These are phyloP conservation scores for Drosophila conformis DNA, from an alignment of 2,888 invertebrate genomes.

Conservation along the genomic window DNA sequence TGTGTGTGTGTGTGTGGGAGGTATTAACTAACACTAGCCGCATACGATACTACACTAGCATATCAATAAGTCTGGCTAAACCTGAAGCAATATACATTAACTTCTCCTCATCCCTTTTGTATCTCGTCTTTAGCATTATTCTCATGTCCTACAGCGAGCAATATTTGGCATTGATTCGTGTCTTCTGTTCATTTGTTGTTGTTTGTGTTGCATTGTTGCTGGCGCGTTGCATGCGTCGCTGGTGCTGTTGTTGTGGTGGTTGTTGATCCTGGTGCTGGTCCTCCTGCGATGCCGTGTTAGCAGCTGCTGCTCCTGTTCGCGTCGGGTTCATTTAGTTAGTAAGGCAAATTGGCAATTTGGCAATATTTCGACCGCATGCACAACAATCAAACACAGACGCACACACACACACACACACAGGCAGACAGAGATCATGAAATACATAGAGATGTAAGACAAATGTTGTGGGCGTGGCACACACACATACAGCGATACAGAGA, in stretches of 20 bases:
- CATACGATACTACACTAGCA: conserved; percentile 7
- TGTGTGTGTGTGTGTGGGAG: conserved; percentile 18
- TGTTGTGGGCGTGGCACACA: conserved; percentile 26
- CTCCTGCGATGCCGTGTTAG: conserved; percentile 44
- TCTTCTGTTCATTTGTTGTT: conserved; percentile 33
- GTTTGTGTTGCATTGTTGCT: conserved; percentile 68
- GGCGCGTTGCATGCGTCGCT: conserved; percentile 61
- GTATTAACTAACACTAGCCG: conserved; percentile 10
- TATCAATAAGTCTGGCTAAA: conserved; percentile 10
- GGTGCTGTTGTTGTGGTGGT: conserved; percentile 17
- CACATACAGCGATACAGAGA: conserved; percentile 29
- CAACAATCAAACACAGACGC: conserved; percentile 40
- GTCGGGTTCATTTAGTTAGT: conserved; percentile 66
- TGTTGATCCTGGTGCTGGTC: conserved; percentile 32
- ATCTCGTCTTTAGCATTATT: conserved; percentile 16
- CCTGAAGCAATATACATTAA: background rate
- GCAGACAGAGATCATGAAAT: conserved; percentile 35
- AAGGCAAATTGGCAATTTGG: conserved; percentile 67
- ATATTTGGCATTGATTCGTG: conserved; percentile 50
- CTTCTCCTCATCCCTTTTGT: background rate
- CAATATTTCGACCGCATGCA: conserved; percentile 60
- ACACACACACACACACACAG: conserved; percentile 32
- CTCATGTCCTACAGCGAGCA: conserved; percentile 57
- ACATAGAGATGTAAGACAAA: conserved; percentile 44
- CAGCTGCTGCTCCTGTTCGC: conserved; percentile 72